These are phyloP conservation scores for Drosophila lutescens DNA, from an alignment of 2,888 invertebrate species.

Conservation along the genomic window DNA sequence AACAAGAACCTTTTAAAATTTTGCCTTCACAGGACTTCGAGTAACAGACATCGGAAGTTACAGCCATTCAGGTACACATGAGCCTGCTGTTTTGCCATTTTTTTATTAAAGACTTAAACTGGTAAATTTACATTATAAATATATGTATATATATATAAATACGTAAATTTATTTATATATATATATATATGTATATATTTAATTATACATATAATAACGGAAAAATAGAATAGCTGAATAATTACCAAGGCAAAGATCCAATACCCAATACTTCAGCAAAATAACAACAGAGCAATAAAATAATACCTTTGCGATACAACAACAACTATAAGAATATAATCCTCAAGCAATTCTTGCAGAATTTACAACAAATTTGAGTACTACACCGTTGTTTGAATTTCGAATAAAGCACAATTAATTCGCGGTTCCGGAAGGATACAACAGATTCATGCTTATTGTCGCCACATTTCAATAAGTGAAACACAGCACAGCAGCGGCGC, in stretches of 20 bases:
- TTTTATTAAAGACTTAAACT: slow-evolving; percentile 64
- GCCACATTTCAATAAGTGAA: slow-evolving; percentile 12
- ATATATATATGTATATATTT: slow-evolving; percentile 41
- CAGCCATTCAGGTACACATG: slow-evolving; percentile 99
- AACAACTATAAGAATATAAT: slow-evolving; percentile 1
- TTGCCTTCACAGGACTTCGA: slow-evolving; percentile 90
- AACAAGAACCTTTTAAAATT: neutral
- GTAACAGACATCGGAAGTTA: slow-evolving; percentile 98
- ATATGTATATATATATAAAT: slow-evolving; percentile 51
- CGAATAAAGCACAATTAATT: slow-evolving; percentile 19
- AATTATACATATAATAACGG: slow-evolving; percentile 18
- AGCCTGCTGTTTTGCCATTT: slow-evolving; percentile 82
- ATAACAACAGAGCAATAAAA: slow-evolving; percentile 1
- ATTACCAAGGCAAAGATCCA: slow-evolving; percentile 3
- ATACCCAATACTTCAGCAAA: slow-evolving; percentile 6
- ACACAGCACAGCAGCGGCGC: slow-evolving; percentile 37
- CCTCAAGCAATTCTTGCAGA: slow-evolving; percentile 9
- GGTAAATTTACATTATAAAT: slow-evolving; percentile 48
- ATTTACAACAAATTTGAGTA: slow-evolving; percentile 10
- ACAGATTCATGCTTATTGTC: slow-evolving; percentile 15
- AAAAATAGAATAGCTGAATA: slow-evolving; percentile 16
- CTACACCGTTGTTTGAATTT: slow-evolving; percentile 19
- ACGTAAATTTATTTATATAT: slow-evolving; percentile 49
- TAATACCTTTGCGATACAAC: slow-evolving; percentile 5
- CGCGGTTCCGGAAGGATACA: slow-evolving; percentile 1